Evolutionary conservation across 1,140 invertebrate genomes (phyloP).

Genomic region (Paralvinella palmiformis): DNA sequence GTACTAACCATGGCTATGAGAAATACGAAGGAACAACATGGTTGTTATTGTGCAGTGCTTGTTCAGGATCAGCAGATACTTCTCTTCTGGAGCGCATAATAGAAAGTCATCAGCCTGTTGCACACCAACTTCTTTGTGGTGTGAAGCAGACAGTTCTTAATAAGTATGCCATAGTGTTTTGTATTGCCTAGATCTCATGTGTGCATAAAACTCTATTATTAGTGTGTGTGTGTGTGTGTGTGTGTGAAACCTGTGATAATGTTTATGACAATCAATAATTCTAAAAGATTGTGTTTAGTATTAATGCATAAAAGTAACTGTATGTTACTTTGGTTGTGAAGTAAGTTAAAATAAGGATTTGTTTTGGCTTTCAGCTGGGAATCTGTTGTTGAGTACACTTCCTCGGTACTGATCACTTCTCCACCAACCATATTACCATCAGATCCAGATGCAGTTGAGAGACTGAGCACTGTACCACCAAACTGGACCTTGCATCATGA

Average conservation of each 20-base stretch:
- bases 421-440: background rate
- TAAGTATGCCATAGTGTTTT: no score
- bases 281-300: background rate
- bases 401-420: background rate
- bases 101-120: no score
- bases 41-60: no score
- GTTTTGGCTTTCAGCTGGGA: conserved; percentile 2
- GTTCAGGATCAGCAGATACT: no score
- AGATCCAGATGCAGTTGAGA: background rate
- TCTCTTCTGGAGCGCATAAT: no score
- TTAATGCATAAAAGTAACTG: background rate
- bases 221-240: background rate
- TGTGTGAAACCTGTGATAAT: background rate
- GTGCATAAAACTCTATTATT: background rate
- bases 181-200: background rate
- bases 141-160: no score
- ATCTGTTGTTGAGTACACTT: background rate
- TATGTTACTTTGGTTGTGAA: no score
- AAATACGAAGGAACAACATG: no score
- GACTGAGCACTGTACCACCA: background rate
- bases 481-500: conserved; percentile 45
- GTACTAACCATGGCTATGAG: no score
- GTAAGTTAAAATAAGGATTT: no score
- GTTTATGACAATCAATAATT: background rate
- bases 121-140: no score